These are phyloP conservation scores for Odontothrips loti DNA, from an alignment of 2,888 invertebrate species.

Conservation along the genomic window DNA sequence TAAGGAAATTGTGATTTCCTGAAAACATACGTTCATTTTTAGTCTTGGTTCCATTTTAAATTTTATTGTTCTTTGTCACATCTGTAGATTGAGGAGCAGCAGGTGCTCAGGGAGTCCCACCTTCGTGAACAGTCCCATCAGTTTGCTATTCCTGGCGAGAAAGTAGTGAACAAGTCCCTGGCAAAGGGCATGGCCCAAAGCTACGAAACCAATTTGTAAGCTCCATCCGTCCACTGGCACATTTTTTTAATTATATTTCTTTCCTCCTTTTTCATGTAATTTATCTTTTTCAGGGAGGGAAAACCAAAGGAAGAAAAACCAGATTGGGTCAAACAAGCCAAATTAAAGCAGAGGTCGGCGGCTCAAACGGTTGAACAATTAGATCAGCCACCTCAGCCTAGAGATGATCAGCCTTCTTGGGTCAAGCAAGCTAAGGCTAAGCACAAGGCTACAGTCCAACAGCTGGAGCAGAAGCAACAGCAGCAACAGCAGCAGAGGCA, in stretches of 20 bases:
- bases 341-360: neutral
- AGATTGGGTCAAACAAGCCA: conserved; percentile 6
- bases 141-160: conserved; percentile 80
- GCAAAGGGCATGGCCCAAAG: conserved; percentile 84
- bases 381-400: neutral
- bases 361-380: neutral
- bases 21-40: neutral
- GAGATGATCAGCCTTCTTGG: neutral
- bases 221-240: conserved; percentile 40
- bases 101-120: conserved; percentile 75
- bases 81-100: conserved; percentile 68
- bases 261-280: conserved; percentile 31
- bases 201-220: conserved; percentile 81
- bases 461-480: conserved; percentile 44
- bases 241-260: no score
- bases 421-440: conserved; percentile 2
- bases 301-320: conserved; percentile 16
- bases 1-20: conserved; percentile 34
- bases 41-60: neutral
- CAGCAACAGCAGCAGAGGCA: conserved; percentile 51
- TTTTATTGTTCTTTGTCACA: no score
- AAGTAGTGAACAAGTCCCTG: conserved; percentile 66
- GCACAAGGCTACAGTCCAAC: conserved; percentile 9
- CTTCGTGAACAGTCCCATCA: conserved; percentile 74
- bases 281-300: conserved; percentile 10